Conservation (phyloP, 1,140 invertebrate genomes). For the Drosophila orena region DNA sequence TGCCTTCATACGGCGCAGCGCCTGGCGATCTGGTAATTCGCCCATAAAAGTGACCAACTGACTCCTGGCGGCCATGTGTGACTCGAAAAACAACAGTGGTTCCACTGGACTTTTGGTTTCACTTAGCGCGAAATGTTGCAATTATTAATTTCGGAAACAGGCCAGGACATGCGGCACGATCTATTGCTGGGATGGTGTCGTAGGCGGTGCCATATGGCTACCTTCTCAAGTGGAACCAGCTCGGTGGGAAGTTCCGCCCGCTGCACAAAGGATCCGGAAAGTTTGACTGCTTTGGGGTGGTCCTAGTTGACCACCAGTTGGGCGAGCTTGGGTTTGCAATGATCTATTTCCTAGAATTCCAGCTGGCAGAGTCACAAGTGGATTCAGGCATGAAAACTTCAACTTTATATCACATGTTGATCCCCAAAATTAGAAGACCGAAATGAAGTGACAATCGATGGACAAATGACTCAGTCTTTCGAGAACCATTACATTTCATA, state of each 20-base stretch:
- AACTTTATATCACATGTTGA: background rate
- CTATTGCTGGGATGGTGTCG: conserved; percentile 1
- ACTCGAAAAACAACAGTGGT: conserved; percentile 6
- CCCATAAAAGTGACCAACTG: conserved; percentile 63
- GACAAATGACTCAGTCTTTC: background rate
- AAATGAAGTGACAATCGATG: too few relatives aligned
- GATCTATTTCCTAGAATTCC: conserved; percentile 20
- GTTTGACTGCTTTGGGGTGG: conserved; percentile 26
- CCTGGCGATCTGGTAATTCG: conserved; percentile 40
- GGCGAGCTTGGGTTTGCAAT: conserved; percentile 13
- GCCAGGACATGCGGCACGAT: conserved; percentile 15
- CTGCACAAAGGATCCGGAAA: conserved; percentile 18
- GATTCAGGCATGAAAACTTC: background rate
- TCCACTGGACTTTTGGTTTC: conserved; percentile 27
- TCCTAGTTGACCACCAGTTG: conserved; percentile 29
- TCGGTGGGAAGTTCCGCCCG: conserved; percentile 57
- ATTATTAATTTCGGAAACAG: conserved; percentile 77
- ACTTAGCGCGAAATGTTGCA: conserved; percentile 73
- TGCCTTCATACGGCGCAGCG: conserved; percentile 33
- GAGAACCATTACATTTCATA: conserved; percentile 4
- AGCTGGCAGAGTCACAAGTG: conserved; percentile 22
- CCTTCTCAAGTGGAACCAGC: conserved; percentile 39
- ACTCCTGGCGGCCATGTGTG: conserved; percentile 60
- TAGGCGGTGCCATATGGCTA: conserved; percentile 37
- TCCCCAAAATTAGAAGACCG: too few relatives aligned